Conservation (phyloP, 35 echinoderm and acorn worm genomes). For the Heliocidaris erythrogramma region DNA sequence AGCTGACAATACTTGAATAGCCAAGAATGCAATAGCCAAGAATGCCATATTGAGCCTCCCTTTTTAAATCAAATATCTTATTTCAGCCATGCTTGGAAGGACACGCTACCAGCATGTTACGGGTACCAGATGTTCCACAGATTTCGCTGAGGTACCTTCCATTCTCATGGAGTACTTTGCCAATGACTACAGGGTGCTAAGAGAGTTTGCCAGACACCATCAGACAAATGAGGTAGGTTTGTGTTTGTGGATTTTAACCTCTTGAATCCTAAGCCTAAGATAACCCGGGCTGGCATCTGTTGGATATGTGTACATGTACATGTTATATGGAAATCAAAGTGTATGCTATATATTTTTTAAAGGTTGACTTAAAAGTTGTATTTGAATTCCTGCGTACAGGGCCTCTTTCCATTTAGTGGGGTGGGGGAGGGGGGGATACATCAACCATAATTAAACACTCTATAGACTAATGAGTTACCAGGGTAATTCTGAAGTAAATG, state of each 20-base stretch:
- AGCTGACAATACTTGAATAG: too few relatives aligned
- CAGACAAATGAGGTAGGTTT: constrained; percentile 80
- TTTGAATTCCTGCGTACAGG: background rate
- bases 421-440: too few relatives aligned
- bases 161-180: constrained; percentile 99
- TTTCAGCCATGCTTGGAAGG: constrained; percentile 84
- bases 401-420: background rate
- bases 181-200: constrained; percentile 86
- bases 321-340: background rate
- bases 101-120: constrained; percentile 96
- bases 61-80: background rate
- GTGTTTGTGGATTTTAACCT: background rate
- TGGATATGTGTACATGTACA: background rate
- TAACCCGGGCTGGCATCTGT: too few relatives aligned
- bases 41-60: too few relatives aligned
- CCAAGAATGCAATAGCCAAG: too few relatives aligned
- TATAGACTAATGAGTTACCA: too few relatives aligned
- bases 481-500: too few relatives aligned
- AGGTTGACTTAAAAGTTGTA: background rate
- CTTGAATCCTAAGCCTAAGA: too few relatives aligned
- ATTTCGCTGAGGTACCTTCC: constrained; percentile 97
- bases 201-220: constrained; percentile 93
- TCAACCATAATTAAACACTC: too few relatives aligned
- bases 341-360: background rate
- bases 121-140: constrained; percentile 92